phyloP scores from a whole-genome alignment of 1,140 invertebrate species.

The Chelonus insularis region DNA sequence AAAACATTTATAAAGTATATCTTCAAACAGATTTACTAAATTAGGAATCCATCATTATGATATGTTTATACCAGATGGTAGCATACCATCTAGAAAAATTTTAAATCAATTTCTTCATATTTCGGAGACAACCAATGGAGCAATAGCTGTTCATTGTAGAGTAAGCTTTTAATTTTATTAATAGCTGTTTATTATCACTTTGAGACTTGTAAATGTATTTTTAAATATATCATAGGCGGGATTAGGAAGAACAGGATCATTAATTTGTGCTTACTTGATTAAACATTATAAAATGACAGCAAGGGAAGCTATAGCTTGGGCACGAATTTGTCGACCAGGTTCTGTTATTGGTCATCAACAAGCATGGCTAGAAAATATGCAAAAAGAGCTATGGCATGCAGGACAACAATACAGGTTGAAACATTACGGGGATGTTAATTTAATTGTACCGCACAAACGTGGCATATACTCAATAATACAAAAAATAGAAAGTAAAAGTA shows the following conservation, averaged over 20 bases:
- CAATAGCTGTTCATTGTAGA: slow-evolving; percentile 84
- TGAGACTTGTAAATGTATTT: too few species aligned
- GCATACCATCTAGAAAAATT: slow-evolving; percentile 71
- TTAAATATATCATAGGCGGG: slow-evolving; percentile 72
- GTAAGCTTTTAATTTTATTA: too few species aligned
- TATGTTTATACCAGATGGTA: slow-evolving; percentile 81
- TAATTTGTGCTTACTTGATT: slow-evolving; percentile 83
- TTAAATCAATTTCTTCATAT: slow-evolving; percentile 74
- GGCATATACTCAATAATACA: slow-evolving; percentile 55
- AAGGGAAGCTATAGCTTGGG: slow-evolving; percentile 81
- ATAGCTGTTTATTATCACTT: too few species aligned
- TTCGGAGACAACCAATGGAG: slow-evolving; percentile 71
- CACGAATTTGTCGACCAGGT: slow-evolving; percentile 80
- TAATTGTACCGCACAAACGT: slow-evolving; percentile 50
- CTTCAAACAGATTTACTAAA: slow-evolving; percentile 71
- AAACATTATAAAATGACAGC: slow-evolving; percentile 83
- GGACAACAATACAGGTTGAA: slow-evolving; percentile 57
- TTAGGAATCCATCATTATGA: slow-evolving; percentile 78
- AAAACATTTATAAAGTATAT: slow-evolving; percentile 1
- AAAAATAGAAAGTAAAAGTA: slow-evolving; percentile 37
- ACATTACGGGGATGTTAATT: slow-evolving; percentile 47
- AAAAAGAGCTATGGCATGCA: slow-evolving; percentile 54
- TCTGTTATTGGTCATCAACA: slow-evolving; percentile 84
- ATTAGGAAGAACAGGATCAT: slow-evolving; percentile 78
- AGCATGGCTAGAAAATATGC: slow-evolving; percentile 70